Evolutionary conservation across 2,888 invertebrate genomes (phyloP), one percentile per base, ranked within the genome.

Genomic region (Pristionchus maxplancki): DNA sequence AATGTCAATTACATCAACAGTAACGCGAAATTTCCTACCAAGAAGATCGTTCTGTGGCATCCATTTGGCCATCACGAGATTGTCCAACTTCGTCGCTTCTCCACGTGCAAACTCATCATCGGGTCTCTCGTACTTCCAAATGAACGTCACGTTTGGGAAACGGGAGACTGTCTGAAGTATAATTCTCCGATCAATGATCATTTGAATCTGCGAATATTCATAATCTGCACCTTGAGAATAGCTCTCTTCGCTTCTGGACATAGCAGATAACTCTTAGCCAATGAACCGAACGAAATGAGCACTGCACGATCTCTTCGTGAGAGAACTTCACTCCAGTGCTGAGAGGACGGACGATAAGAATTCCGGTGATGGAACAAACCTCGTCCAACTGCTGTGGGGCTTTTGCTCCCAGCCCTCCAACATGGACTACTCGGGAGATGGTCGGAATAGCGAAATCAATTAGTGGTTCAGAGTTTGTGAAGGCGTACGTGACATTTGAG

Each of bases 361-460:
- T 9, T 44, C 11, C 11, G 6, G 6, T 11, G 11, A 44, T 44
- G 6, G 11, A 24, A 2, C 53, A 20, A 71, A 34, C 71, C 44
- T n/a, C 44, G n/a, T 40, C 11, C 20, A 44, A n/a, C 11, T 24
- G 40, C 44, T 78, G 40, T 78, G 74, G 74, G 11, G 44, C 44
- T 37, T 37, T 78, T n/a, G 44, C 74, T n/a, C 74, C 74, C 8
- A 78, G n/a, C 31, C 74, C 44, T 78, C 74, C 74, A n/a, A 78
- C 74, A 28, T 78, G 74, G 44, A 78, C 31, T 0, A 78, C 37
- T 44, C 74, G 5, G 3, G 74, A 78, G n/a, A 78, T 44, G 1
- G 74, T 44, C n/a, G 74, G 74, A n/a, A 31, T 78, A 15, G 44
- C 74, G n/a, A 78, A 78, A 28, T 78, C 74, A n/a, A 78, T 78